phyloP scores from a whole-genome alignment of 2,113 vertebrate genomes.

The Chaetodon auriga region DNA sequence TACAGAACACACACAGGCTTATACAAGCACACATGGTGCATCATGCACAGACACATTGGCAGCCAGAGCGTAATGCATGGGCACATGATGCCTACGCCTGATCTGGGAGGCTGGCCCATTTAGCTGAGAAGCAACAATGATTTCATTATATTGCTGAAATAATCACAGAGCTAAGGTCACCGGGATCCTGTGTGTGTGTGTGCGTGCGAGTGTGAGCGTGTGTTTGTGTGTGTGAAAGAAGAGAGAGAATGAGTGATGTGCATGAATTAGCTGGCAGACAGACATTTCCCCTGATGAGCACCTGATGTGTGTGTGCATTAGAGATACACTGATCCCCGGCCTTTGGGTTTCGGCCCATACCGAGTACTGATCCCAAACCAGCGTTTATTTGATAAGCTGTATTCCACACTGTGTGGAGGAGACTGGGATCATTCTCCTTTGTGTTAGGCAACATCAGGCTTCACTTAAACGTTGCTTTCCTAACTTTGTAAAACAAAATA shows the following conservation, averaged over 20 bases:
- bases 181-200: slow-evolving; percentile 11
- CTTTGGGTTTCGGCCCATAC: too few species aligned
- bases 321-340: too few species aligned
- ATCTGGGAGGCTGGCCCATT: slow-evolving; percentile 63
- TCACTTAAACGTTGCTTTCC: too few species aligned
- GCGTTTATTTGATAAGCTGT: too few species aligned
- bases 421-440: too few species aligned
- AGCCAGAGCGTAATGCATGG: slow-evolving; percentile 58
- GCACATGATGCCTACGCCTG: slow-evolving; percentile 70
- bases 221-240: neutral
- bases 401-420: too few species aligned
- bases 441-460: too few species aligned
- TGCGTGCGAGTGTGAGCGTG: slow-evolving; percentile 18
- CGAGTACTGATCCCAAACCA: too few species aligned
- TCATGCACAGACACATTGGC: slow-evolving; percentile 58
- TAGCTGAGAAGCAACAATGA: slow-evolving; percentile 74
- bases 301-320: neutral
- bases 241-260: slow-evolving; percentile 10
- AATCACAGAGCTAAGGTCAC: slow-evolving; percentile 56
- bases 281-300: slow-evolving; percentile 11
- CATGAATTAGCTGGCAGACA: slow-evolving; percentile 21
- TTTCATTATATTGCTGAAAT: slow-evolving; percentile 74
- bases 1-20: neutral
- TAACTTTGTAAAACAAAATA: too few species aligned
- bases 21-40: slow-evolving; percentile 49